These are phyloP conservation scores for Cantharis flavilabris DNA, from an alignment of 2,888 invertebrate genomes.

Conservation along the genomic window DNA sequence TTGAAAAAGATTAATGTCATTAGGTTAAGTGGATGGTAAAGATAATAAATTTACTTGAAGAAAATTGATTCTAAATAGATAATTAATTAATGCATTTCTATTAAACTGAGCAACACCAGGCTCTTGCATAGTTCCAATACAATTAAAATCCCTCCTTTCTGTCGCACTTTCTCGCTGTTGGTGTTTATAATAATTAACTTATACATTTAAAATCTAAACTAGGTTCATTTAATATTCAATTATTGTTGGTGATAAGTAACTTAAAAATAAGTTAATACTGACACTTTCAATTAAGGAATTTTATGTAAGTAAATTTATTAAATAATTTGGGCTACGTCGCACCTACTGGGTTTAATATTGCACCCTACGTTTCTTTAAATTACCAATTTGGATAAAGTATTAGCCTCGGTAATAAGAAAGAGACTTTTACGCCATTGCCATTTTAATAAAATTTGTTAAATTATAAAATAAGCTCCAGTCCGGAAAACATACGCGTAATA, in stretches of 20 bases:
- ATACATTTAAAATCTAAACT: neutral
- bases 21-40: slow-evolving; percentile 7
- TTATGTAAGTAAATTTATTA: neutral
- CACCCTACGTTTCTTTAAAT: neutral
- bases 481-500: neutral
- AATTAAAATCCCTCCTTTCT: neutral
- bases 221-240: neutral
- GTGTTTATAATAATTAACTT: neutral
- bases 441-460: neutral
- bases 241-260: neutral
- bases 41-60: neutral
- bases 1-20: slow-evolving; percentile 20
- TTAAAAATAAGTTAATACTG: neutral
- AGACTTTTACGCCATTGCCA: neutral
- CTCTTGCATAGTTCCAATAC: neutral
- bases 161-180: neutral
- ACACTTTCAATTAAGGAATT: neutral
- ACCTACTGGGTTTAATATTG: neutral
- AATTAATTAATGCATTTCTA: neutral
- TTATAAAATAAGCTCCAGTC: neutral
- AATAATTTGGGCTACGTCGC: neutral
- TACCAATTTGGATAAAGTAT: too few relatives aligned
- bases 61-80: neutral
- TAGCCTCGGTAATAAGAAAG: neutral
- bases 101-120: neutral